Base-by-base conservation (phyloP, 2,888 invertebrate species). In the Atherix ibis region DNA sequence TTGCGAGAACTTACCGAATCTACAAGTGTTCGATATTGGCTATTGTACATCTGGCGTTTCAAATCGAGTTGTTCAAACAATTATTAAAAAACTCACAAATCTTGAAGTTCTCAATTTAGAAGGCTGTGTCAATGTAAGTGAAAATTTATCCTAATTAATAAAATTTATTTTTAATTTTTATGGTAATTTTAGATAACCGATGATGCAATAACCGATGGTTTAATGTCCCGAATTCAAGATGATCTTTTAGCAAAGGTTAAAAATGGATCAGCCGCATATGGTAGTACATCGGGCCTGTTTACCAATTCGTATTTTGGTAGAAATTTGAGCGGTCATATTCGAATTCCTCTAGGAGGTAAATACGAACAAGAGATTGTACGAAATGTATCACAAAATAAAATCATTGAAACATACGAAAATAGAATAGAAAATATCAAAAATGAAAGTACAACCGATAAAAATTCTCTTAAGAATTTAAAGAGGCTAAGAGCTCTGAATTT, bases 11-110 rank as follows among this genome's bases (percentile, higher is more conserved):
- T 58, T 76, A 35, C 66, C 67, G 2, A 67, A 68, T 37, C 56
- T 81, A 27, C 64, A 59, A 1, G 54, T 64, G 15, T 58, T 82
- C 15, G 73, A 80, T 50, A 51, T 81, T 29, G 73, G 73, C 37
- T 72, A 70, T 44, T 80, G 80, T 50, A 71, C 74, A 43, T 72
- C 70, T 58, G 73, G 71, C n/a, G 71, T 80, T 2, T 77, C 77
- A 4, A 77, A 81, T 48, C 64, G 64, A 38, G 71, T 71, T 13
- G 63, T 79, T 34, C 73, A 79, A 60, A 69, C 68, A 27, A 67
- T 82, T 43, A 73, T 78, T 39, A 67, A 71, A 44, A 67, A 75
- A 45, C 66, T 78, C 46, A 51, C 66, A 12, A 55, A 63, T 43
- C 58, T 82, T 27, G 63, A 69, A 26, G 66, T 61, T 15, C 63